Evolutionary conservation across 2,797 vertebrate species (phyloP).

Genomic region (Parauchenoglanis punctatus): DNA sequence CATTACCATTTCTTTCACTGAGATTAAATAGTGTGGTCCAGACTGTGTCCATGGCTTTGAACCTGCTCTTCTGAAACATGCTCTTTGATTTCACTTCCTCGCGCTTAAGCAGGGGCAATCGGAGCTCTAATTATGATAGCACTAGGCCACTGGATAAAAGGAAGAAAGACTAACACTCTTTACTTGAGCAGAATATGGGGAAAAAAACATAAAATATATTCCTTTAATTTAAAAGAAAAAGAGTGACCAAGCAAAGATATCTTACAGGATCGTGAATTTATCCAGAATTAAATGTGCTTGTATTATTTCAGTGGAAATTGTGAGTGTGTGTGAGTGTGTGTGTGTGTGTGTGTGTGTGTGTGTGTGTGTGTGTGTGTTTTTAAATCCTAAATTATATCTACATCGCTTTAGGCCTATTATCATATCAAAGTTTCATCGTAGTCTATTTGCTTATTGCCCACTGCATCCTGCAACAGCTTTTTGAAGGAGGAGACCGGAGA

Average conservation of each 20-base stretch:
- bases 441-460: conserved; percentile 25
- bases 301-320: background rate
- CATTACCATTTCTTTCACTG: conserved; percentile 80
- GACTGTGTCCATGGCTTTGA: conserved; percentile 78
- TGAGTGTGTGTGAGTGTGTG: background rate
- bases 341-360: background rate
- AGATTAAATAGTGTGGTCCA: conserved; percentile 76
- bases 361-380: background rate
- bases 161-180: conserved; percentile 47
- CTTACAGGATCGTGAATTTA: conserved; percentile 9
- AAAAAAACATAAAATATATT: conserved; percentile 37
- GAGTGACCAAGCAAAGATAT: conserved; percentile 18
- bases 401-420: conserved; percentile 17
- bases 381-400: conserved; percentile 8
- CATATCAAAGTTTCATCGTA: background rate
- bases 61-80: conserved; percentile 77
- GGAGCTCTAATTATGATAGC: conserved; percentile 74
- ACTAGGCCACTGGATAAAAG: conserved; percentile 60
- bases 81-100: conserved; percentile 78
- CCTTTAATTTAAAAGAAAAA: conserved; percentile 35
- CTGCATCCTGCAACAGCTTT: conserved; percentile 35
- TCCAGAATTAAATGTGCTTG: background rate
- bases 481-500: conserved; percentile 33
- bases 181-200: conserved; percentile 34
- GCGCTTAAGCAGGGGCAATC: conserved; percentile 75